Evolutionary conservation across 2,113 vertebrate genomes (phyloP).

Genomic region (Copsychus sechellarum): DNA sequence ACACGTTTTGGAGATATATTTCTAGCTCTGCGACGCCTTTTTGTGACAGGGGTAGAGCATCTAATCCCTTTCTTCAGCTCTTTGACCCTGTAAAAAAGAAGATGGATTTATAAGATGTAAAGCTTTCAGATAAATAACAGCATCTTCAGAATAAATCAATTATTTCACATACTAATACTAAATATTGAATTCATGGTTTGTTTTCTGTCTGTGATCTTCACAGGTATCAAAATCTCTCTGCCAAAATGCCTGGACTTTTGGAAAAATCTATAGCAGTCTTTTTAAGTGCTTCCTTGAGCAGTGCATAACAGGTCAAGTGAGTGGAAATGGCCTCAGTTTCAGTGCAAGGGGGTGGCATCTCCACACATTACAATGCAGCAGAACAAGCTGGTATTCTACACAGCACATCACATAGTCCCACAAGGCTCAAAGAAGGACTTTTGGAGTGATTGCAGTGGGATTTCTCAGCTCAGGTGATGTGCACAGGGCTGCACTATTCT

Average conservation of each 20-base stretch:
- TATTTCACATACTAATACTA: not conserved
- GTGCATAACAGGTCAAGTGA: rapidly evolving
- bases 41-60: conserved; percentile 30
- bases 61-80: conserved; percentile 82
- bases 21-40: conserved; percentile 37
- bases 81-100: conserved; percentile 82
- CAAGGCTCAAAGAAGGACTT: not conserved
- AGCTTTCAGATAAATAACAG: not conserved
- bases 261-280: not conserved
- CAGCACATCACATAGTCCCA: not conserved
- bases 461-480: not conserved
- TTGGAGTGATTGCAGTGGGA: not conserved
- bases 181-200: not conserved
- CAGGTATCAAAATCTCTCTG: not conserved
- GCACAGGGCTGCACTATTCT: not conserved
- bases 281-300: not conserved
- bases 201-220: not conserved
- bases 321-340: not conserved
- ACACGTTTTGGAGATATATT: conserved; percentile 73
- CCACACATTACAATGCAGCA: not conserved
- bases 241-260: not conserved
- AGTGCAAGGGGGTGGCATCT: not conserved
- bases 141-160: not conserved
- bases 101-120: not conserved
- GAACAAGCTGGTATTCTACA: not conserved